A percentile compares a stretch with the other conserved stretches of the same genome.
Evolutionary conservation across 2,888 invertebrate species (phyloP).

Genomic region (Serripes groenlandicus): DNA sequence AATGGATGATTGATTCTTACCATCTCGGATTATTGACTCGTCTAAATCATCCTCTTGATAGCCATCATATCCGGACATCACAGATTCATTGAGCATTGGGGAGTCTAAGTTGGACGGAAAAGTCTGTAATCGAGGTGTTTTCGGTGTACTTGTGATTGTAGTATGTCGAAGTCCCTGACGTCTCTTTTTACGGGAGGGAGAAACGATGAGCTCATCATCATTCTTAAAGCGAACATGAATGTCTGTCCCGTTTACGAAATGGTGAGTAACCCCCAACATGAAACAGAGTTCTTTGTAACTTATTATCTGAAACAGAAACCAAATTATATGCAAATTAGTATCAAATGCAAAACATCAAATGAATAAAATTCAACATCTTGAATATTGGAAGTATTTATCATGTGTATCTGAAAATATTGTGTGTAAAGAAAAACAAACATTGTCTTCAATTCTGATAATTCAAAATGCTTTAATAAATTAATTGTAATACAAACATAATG

Average conservation of each 20-base stretch:
- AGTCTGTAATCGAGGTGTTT: conserved; percentile 45
- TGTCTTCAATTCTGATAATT: too few relatives aligned
- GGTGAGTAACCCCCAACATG: conserved; percentile 79
- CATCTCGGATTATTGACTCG: conserved; percentile 74
- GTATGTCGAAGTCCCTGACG: conserved; percentile 45
- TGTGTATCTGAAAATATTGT: conserved; percentile 2
- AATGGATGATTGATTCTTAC: too few relatives aligned
- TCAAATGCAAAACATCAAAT: too few relatives aligned
- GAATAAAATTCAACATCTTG: too few relatives aligned
- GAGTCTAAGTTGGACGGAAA: conserved; percentile 70
- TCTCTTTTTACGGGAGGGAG: conserved; percentile 77
- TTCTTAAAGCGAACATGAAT: conserved; percentile 77
- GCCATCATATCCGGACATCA: conserved; percentile 81
- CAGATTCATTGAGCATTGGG: conserved; percentile 72
- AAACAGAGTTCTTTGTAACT: conserved; percentile 78
- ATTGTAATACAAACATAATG: not conserved
- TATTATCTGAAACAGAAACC: conserved; percentile 77
- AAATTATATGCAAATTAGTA: too few relatives aligned
- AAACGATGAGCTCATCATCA: conserved; percentile 82
- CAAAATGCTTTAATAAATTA: too few relatives aligned
- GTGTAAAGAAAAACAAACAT: not conserved
- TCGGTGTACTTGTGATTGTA: conserved; percentile 55
- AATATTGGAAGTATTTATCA: too few relatives aligned
- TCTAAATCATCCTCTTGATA: conserved; percentile 81
- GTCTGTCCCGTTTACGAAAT: conserved; percentile 73